These are phyloP conservation scores for Elachura formosa DNA, from an alignment of 2,113 vertebrate species.

Conservation along the genomic window DNA sequence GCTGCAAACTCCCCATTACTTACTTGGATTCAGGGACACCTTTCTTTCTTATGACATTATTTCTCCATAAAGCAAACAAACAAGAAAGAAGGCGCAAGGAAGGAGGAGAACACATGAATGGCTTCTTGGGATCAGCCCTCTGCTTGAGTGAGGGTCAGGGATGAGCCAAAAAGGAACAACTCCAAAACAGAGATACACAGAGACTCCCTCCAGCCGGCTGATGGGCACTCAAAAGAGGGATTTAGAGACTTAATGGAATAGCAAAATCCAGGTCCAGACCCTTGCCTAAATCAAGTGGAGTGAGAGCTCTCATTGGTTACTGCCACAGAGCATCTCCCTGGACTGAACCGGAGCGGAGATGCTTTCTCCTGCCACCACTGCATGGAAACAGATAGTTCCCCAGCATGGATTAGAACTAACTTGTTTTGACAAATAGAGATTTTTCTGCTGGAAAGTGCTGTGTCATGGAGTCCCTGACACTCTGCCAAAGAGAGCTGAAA, in stretches of 20 bases:
- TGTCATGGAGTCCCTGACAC: conserved; percentile 10
- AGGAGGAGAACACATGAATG: neutral
- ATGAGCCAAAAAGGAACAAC: neutral
- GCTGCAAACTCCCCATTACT: neutral
- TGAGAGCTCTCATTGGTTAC: neutral
- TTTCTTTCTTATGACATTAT: neutral
- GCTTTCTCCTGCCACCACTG: neutral
- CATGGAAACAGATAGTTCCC: neutral
- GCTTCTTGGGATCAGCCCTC: neutral
- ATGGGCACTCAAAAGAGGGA: neutral
- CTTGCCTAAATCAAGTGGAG: neutral
- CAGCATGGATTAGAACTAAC: neutral
- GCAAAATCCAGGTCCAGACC: neutral
- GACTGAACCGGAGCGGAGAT: neutral
- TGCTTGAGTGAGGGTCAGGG: neutral
- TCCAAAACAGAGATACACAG: neutral
- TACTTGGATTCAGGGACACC: neutral
- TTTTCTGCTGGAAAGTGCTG: conserved; percentile 11
- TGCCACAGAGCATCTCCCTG: neutral
- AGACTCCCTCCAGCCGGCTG: neutral
- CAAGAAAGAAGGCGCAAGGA: neutral
- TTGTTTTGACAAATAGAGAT: conserved; percentile 18
- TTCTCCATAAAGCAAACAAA: neutral
- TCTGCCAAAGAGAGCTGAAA: neutral
- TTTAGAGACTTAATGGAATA: neutral